Evolutionary conservation across 2,888 invertebrate species (phyloP).

Genomic region (Ceratothoa steindachneri): DNA sequence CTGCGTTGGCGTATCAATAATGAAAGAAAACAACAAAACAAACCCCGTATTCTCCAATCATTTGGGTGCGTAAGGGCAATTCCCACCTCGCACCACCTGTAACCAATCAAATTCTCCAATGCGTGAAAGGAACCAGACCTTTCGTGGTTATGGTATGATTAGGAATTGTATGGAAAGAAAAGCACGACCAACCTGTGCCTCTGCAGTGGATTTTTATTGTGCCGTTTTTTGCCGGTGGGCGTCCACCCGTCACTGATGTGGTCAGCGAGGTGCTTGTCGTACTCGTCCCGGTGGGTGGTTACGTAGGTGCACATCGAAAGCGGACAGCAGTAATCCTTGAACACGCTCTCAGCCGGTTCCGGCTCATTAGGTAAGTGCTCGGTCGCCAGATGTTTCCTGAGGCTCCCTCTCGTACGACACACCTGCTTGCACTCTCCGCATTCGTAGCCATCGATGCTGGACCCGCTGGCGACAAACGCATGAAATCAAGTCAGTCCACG

Average conservation of each 20-base stretch:
- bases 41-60: too few relatives aligned
- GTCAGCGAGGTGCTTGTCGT: slow-evolving; percentile 55
- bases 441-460: slow-evolving; percentile 52
- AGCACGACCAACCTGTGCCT: slow-evolving; percentile 56
- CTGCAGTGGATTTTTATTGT: slow-evolving; percentile 54
- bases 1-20: too few relatives aligned
- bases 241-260: slow-evolving; percentile 56
- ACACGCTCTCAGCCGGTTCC: slow-evolving; percentile 47
- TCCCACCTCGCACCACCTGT: too few relatives aligned
- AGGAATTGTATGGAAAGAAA: too few relatives aligned
- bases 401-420: slow-evolving; percentile 54
- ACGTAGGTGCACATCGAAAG: slow-evolving; percentile 51
- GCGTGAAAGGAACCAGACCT: too few relatives aligned
- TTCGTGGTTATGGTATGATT: too few relatives aligned
- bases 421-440: slow-evolving; percentile 55
- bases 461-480: slow-evolving; percentile 16
- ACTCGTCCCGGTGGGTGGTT: slow-evolving; percentile 54
- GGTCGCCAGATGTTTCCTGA: slow-evolving; percentile 55
- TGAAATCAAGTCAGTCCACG: too few relatives aligned
- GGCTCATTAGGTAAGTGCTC: slow-evolving; percentile 51
- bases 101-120: too few relatives aligned
- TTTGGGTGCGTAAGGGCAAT: too few relatives aligned
- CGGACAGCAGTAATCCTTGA: slow-evolving; percentile 52
- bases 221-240: slow-evolving; percentile 55
- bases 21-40: too few relatives aligned